These are phyloP conservation scores for Cheirogaleus major DNA, from an alignment of 2,797 vertebrate genomes.

Conservation along the genomic window DNA sequence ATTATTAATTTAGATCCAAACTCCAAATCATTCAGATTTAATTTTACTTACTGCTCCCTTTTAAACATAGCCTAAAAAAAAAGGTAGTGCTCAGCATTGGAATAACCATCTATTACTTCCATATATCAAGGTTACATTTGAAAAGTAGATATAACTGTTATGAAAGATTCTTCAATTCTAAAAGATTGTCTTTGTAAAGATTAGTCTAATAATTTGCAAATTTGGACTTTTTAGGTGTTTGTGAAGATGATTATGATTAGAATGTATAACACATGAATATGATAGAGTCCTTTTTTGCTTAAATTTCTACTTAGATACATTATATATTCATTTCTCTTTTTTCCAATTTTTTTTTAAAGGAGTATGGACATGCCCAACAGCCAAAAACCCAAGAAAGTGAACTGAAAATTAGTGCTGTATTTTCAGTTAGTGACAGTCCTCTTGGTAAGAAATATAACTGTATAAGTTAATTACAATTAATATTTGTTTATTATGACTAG, in stretches of 20 bases:
- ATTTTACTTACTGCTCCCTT: conserved; percentile 35
- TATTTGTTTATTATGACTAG: conserved; percentile 15
- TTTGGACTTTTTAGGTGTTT: conserved; percentile 32
- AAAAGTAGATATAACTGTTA: conserved; percentile 24
- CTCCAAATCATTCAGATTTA: conserved; percentile 37
- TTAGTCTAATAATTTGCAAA: conserved; percentile 6
- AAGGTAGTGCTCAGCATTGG: not conserved
- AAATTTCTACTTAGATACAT: conserved; percentile 22
- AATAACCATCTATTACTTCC: not conserved
- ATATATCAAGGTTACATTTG: conserved; percentile 42
- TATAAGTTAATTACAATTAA: conserved; percentile 35
- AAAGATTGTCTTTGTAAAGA: conserved; percentile 33
- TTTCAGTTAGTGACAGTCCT: conserved; percentile 90
- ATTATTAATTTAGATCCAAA: conserved; percentile 43
- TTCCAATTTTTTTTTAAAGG: conserved; percentile 83
- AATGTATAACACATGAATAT: conserved; percentile 1
- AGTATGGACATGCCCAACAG: conserved; percentile 86
- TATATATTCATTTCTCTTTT: conserved; percentile 39
- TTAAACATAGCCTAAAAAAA: conserved; percentile 11
- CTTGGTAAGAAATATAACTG: conserved; percentile 83
- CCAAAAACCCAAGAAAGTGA: conserved; percentile 91
- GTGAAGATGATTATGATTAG: conserved; percentile 24
- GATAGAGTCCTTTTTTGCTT: conserved; percentile 26
- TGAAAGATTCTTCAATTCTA: conserved; percentile 29
- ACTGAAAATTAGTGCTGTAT: conserved; percentile 96